Conservation (phyloP, 1,140 invertebrate genomes). For the Telenomus remus region DNA sequence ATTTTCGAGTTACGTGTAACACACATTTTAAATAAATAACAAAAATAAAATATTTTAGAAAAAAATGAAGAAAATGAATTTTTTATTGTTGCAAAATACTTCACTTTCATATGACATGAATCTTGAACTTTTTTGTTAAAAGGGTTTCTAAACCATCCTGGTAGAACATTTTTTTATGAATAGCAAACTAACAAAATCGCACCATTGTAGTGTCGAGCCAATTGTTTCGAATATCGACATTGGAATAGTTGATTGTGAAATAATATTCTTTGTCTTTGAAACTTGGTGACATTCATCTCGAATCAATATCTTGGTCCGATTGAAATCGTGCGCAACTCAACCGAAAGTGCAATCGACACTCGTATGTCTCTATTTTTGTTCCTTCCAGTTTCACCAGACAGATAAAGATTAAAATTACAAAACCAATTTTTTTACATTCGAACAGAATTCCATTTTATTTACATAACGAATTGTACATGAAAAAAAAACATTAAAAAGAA, state of each 20-base stretch:
- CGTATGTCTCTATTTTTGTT: neutral
- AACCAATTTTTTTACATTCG: too few relatives aligned
- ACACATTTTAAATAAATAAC: too few relatives aligned
- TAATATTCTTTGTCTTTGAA: constrained; percentile 31
- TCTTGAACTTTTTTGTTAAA: too few relatives aligned
- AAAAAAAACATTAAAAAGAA: too few relatives aligned
- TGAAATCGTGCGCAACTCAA: constrained; percentile 34
- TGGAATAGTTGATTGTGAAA: constrained; percentile 32
- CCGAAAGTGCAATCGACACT: constrained; percentile 6
- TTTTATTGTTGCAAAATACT: too few relatives aligned
- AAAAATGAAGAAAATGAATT: too few relatives aligned
- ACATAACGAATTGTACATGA: neutral
- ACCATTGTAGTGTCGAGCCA: neutral
- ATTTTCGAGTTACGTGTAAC: too few relatives aligned
- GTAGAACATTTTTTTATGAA: too few relatives aligned
- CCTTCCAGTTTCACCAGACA: neutral
- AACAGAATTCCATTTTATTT: too few relatives aligned
- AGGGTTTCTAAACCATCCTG: too few relatives aligned
- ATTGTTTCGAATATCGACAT: constrained; percentile 11
- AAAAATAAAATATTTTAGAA: too few relatives aligned
- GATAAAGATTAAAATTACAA: neutral
- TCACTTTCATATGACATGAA: too few relatives aligned
- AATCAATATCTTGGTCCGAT: constrained; percentile 40
- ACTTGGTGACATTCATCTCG: constrained; percentile 34
- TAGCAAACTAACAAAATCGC: neutral